Percentiles rank a stretch among this genome's conserved stretches.
phyloP scores from a whole-genome alignment of 2,888 invertebrate species.

The Dicycla oo region DNA sequence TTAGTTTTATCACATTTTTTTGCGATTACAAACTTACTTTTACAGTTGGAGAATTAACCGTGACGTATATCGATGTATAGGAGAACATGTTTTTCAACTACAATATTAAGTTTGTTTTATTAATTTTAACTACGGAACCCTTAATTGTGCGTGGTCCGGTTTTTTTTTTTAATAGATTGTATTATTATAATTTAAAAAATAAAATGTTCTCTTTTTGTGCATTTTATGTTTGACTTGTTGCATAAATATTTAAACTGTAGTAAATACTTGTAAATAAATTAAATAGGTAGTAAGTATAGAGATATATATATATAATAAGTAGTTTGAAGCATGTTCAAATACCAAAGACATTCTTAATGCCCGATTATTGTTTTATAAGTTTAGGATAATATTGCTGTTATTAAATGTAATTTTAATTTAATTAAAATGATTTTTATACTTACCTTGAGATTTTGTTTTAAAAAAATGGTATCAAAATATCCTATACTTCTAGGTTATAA shows the following conservation, averaged over 20 bases:
- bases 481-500: neutral
- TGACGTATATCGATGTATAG: too few species aligned
- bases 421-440: conserved; percentile 10
- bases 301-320: too few species aligned
- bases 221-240: conserved; percentile 34
- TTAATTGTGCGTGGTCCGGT: too few species aligned
- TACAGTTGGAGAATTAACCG: too few species aligned
- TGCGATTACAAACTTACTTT: too few species aligned
- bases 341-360: conserved; percentile 45
- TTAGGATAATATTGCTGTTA: conserved; percentile 22
- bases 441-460: neutral
- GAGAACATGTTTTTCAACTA: too few species aligned
- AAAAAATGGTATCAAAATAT: neutral
- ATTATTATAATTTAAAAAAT: neutral
- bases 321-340: conserved; percentile 24
- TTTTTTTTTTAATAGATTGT: too few species aligned
- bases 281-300: too few species aligned
- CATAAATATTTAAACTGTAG: conserved; percentile 23
- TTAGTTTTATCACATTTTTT: too few species aligned
- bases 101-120: too few species aligned
- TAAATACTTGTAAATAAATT: conserved; percentile 7
- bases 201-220: neutral
- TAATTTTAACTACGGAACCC: too few species aligned
- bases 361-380: neutral
- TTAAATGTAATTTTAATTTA: conserved; percentile 12